A percentile compares a stretch with the other conserved stretches of the same genome.
Conservation (phyloP, 1,140 invertebrate species). For the Tetranychus cinnabarinus region DNA sequence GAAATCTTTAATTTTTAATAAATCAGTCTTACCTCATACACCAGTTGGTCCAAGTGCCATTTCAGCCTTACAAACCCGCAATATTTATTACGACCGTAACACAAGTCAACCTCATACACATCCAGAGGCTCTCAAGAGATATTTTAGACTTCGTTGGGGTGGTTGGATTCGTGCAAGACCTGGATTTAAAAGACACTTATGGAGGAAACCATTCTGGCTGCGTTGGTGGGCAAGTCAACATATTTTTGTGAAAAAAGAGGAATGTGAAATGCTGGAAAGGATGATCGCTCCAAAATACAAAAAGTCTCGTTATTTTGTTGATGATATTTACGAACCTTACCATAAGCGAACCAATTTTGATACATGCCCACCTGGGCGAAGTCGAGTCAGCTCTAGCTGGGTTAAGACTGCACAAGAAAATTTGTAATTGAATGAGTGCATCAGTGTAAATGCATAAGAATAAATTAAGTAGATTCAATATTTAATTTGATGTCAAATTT, state of each 20-base stretch:
- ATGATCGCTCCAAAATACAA: conserved; percentile 62
- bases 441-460: too few relatives aligned
- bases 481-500: too few relatives aligned
- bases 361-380: conserved; percentile 2
- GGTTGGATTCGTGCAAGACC: conserved; percentile 56
- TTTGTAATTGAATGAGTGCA: too few relatives aligned
- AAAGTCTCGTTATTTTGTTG: conserved; percentile 48
- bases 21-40: too few relatives aligned
- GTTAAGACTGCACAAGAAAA: background rate
- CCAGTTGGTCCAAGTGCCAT: too few relatives aligned
- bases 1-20: too few relatives aligned
- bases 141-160: conserved; percentile 61
- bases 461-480: too few relatives aligned
- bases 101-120: conserved; percentile 32
- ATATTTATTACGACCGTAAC: conserved; percentile 5
- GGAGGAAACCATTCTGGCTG: conserved; percentile 35
- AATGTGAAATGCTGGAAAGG: conserved; percentile 49
- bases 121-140: conserved; percentile 42
- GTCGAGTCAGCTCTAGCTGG: conserved; percentile 2
- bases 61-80: too few relatives aligned
- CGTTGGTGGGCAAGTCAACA: conserved; percentile 38
- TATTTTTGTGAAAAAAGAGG: conserved; percentile 48
- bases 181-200: conserved; percentile 44
- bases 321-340: conserved; percentile 70
- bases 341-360: conserved; percentile 45